These are phyloP conservation scores for Meta bourneti DNA, from an alignment of 2,888 invertebrate genomes.

Conservation along the genomic window DNA sequence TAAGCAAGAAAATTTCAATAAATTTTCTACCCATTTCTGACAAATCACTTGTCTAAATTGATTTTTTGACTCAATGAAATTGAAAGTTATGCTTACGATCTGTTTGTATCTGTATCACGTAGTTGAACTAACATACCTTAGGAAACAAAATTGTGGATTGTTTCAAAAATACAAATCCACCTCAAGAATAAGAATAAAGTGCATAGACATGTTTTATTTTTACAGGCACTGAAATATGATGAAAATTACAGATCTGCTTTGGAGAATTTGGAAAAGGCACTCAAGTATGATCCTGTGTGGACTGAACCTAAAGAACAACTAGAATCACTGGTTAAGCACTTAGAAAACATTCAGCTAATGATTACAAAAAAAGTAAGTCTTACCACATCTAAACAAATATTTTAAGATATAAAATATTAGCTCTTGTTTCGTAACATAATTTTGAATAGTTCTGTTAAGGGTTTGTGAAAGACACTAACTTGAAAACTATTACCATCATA, in stretches of 20 bases:
- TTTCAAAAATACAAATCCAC: not conserved
- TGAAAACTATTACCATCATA: too few species aligned
- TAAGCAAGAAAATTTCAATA: too few species aligned
- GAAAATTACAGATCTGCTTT: constrained; percentile 88
- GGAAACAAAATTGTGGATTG: not conserved
- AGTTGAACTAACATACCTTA: not conserved
- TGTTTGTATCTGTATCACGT: too few species aligned
- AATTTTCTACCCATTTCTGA: too few species aligned
- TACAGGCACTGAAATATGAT: constrained; percentile 88
- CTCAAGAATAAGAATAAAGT: too few species aligned
- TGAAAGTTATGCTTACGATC: too few species aligned
- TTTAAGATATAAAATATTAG: too few species aligned
- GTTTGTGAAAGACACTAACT: too few species aligned
- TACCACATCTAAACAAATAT: not conserved
- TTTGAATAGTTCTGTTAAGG: too few species aligned
- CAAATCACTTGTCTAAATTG: too few species aligned
- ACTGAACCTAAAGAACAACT: constrained; percentile 85
- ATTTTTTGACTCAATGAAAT: too few species aligned
- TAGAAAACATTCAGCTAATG: constrained; percentile 85
- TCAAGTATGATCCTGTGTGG: constrained; percentile 89
- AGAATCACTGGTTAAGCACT: constrained; percentile 85
- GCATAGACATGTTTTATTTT: not conserved
- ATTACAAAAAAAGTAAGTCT: constrained; percentile 84
- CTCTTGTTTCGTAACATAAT: too few species aligned
- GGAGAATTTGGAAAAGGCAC: constrained; percentile 86